These are phyloP conservation scores for Thalassaphorura encarpata DNA, from an alignment of 1,140 invertebrate species.

Conservation along the genomic window DNA sequence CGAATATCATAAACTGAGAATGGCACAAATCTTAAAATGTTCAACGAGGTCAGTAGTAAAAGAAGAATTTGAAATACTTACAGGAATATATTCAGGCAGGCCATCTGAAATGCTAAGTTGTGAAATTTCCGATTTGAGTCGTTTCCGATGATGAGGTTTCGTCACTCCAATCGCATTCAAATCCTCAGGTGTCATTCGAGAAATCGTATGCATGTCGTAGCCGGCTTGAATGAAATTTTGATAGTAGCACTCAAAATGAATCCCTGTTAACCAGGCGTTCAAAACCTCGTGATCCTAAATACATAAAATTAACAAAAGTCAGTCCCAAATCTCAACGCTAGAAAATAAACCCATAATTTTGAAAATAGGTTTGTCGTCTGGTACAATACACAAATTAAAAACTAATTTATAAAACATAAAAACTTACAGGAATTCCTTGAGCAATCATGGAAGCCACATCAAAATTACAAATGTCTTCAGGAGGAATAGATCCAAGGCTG, in stretches of 20 bases:
- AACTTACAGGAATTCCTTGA: slow-evolving; percentile 46
- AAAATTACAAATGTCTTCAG: slow-evolving; percentile 39
- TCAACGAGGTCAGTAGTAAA: not conserved
- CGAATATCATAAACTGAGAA: slow-evolving; percentile 18
- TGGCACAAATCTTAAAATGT: not conserved
- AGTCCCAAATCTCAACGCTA: too few relatives aligned
- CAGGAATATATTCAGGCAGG: slow-evolving; percentile 81
- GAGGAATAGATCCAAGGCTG: slow-evolving; percentile 43
- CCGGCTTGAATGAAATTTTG: slow-evolving; percentile 86
- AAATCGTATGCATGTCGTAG: slow-evolving; percentile 95
- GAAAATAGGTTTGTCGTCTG: too few relatives aligned
- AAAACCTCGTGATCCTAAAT: slow-evolving; percentile 65
- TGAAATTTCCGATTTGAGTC: slow-evolving; percentile 91
- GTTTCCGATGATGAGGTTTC: slow-evolving; percentile 92
- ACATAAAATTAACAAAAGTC: slow-evolving; percentile 17
- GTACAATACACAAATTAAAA: too few relatives aligned
- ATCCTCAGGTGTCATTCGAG: slow-evolving; percentile 94
- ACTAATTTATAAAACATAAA: not conserved
- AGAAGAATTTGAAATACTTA: slow-evolving; percentile 41
- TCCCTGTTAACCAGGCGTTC: slow-evolving; percentile 80
- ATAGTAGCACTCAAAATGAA: slow-evolving; percentile 94
- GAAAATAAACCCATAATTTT: too few relatives aligned
- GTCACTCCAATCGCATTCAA: slow-evolving; percentile 69
- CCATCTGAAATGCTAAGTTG: slow-evolving; percentile 89
- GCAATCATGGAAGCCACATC: slow-evolving; percentile 49